A percentile compares a stretch with the other conserved stretches of the same genome.
Conservation (phyloP, 2,113 vertebrate species). For the Saccopteryx leptura region DNA sequence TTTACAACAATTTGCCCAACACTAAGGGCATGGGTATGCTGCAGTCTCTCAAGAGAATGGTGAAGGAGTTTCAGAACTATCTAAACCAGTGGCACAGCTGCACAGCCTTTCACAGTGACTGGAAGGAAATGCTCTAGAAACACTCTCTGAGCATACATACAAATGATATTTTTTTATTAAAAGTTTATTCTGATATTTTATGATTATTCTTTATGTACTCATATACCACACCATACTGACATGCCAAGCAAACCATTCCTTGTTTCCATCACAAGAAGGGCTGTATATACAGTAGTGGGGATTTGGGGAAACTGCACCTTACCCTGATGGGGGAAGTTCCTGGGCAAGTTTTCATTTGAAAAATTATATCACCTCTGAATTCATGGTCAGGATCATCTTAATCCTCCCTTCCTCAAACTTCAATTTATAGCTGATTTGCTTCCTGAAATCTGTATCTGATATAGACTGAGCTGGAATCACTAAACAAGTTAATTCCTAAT, state of each 20-base stretch:
- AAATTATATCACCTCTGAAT: background rate
- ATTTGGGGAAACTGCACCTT: background rate
- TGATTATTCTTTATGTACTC: background rate
- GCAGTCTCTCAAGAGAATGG: background rate
- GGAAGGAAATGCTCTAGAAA: background rate
- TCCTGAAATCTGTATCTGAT: background rate
- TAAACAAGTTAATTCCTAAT: background rate
- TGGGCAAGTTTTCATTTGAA: background rate
- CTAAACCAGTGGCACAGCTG: background rate
- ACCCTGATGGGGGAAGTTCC: background rate
- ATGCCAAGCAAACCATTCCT: background rate
- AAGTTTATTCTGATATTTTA: slow-evolving; percentile 44
- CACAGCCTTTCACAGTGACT: too few relatives aligned
- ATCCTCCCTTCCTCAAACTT: background rate
- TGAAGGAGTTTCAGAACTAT: background rate
- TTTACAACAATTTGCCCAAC: too few relatives aligned
- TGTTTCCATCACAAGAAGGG: background rate
- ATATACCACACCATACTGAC: background rate
- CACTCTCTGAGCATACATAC: background rate
- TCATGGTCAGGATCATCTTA: background rate
- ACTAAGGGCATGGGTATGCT: background rate
- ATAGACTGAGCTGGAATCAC: background rate
- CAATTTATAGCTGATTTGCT: background rate
- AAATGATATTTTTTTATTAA: background rate
- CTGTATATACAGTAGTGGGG: background rate